These are phyloP conservation scores for Leucophenga varia DNA, from an alignment of 1,140 invertebrate genomes.

Conservation along the genomic window DNA sequence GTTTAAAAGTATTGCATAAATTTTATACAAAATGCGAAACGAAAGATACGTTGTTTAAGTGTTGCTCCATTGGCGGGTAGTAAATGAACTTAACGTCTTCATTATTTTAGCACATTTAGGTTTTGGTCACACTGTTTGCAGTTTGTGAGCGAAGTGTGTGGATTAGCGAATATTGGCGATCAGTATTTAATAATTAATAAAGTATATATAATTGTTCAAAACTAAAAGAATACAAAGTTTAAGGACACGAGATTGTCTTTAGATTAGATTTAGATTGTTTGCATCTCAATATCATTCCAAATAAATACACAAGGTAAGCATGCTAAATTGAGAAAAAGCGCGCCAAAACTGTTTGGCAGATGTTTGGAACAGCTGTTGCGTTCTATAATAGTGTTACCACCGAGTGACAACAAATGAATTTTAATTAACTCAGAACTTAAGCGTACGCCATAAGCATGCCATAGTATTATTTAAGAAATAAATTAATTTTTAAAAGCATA, in stretches of 20 bases:
- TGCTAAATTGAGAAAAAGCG: conserved; percentile 15
- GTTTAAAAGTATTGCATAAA: conserved; percentile 13
- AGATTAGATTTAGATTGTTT: neutral
- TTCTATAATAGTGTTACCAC: conserved; percentile 21
- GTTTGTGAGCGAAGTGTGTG: neutral
- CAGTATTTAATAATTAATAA: neutral
- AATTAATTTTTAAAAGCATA: neutral
- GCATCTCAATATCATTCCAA: conserved; percentile 6
- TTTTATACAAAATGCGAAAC: conserved; percentile 9
- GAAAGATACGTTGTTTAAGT: neutral
- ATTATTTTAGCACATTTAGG: too few species aligned
- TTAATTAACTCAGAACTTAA: neutral
- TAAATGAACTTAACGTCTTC: too few species aligned
- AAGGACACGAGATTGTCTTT: neutral
- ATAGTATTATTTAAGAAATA: neutral
- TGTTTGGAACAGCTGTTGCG: conserved; percentile 30
- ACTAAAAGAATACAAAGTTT: neutral
- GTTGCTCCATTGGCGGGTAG: conserved; percentile 7
- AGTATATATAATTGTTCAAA: neutral
- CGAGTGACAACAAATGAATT: neutral
- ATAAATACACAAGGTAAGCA: neutral
- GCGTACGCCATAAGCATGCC: neutral
- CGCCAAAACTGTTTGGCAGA: conserved; percentile 19
- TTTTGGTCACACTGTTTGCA: conserved; percentile 14
- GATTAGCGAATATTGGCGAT: neutral